Conservation (phyloP, 2,113 vertebrate species). For the Motacilla tschutschensis region DNA sequence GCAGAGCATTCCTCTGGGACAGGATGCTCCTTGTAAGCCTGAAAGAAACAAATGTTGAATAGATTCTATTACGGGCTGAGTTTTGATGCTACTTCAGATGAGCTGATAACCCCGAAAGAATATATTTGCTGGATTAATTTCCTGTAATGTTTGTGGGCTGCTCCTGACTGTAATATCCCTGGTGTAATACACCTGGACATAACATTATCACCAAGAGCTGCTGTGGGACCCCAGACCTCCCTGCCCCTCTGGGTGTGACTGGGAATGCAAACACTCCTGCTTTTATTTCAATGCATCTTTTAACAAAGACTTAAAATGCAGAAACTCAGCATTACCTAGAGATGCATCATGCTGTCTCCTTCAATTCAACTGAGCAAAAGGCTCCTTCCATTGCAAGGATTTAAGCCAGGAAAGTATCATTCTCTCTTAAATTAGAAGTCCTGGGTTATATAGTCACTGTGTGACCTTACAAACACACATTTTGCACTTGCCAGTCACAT, state of each 20-base stretch:
- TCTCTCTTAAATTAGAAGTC: neutral
- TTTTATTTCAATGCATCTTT: neutral
- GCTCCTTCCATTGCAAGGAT: neutral
- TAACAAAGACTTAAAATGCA: neutral
- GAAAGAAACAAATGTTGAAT: neutral
- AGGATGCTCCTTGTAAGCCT: neutral
- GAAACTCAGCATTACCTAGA: neutral
- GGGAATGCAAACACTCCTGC: neutral
- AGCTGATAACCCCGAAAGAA: neutral
- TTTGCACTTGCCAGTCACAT: neutral
- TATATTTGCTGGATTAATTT: neutral
- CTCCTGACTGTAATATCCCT: neutral
- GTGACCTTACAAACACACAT: neutral
- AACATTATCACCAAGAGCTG: neutral
- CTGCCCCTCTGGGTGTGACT: neutral
- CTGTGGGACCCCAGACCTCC: neutral
- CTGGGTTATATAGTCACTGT: neutral
- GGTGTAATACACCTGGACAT: neutral
- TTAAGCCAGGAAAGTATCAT: neutral
- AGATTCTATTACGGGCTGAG: neutral
- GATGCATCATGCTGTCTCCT: neutral
- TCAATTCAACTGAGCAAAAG: neutral
- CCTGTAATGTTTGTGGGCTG: neutral
- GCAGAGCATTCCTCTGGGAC: neutral
- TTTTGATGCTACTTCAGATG: neutral